Base-by-base conservation (phyloP, 2,797 vertebrate species). In the Eidolon dupreanum region DNA sequence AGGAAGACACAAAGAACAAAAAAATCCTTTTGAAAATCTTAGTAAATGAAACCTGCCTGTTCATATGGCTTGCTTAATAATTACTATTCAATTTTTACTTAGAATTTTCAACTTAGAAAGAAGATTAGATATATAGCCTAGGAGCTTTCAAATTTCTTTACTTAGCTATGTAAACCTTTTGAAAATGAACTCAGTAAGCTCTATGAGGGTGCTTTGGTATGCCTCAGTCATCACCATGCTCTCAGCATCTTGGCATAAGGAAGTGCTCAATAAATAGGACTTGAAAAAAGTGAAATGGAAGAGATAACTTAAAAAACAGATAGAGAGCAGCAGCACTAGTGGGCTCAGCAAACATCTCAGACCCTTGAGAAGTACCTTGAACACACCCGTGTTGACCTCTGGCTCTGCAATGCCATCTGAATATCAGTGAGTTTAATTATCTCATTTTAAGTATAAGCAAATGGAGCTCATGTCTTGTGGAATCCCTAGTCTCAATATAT, bases 341-440 rank as follows among this genome's bases (percentile, higher is more conserved):
- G 13, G 19, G 1, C 7, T 83, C 36, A 16, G 22, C 16, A 74
- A 2, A n/a, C 3, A 4, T 1, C 33, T 46, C 8, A 10, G 36
- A 2, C 20, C 5, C 2, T 74, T 63, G 4, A n/a, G 68, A 49
- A 66, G 26, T 4, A 0, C 6, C 4, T 6, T 0, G 16, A 61
- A 33, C 22, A 19, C 26, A 10, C 0, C 0, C 3, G n/a, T n/a
- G 0, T n/a, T 33, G 4, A 26, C 1, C 9, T 65, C 8, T 13
- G 71, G 22, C 6, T 83, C 16, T 57, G 3, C 0, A 5, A 2
- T 31, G 4, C 9, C 49, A 51, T 28, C 9, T 17, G 36, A 57
- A 86, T 51, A 41, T 57, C 3, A 28, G 0, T 16, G 19, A 41
- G 4, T 53, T 87, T 78, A 49, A 68, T 46, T 33, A 3, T 57